These are phyloP conservation scores for Rhagoletis pomonella DNA, from an alignment of 1,140 invertebrate genomes.

Conservation along the genomic window DNA sequence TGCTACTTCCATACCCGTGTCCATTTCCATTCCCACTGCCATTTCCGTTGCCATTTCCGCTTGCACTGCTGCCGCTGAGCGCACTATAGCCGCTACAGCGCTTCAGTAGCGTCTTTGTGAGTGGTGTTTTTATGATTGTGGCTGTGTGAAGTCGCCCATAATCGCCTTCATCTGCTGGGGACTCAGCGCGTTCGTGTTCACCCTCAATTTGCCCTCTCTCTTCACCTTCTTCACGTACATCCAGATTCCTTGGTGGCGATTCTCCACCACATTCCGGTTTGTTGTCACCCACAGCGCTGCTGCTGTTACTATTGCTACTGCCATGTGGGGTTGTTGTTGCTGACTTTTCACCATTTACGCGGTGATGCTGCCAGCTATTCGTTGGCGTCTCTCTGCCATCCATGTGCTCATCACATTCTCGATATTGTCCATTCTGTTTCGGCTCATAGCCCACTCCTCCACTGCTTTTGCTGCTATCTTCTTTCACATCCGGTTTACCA, in stretches of 20 bases:
- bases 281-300: constrained; percentile 4
- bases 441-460: neutral
- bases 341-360: constrained; percentile 51
- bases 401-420: neutral
- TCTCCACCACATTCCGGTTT: constrained; percentile 17
- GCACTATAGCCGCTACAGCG: constrained; percentile 64
- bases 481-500: constrained; percentile 14
- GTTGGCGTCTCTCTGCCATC: constrained; percentile 51
- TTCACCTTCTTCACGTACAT: constrained; percentile 48
- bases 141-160: constrained; percentile 30
- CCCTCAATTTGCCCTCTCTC: constrained; percentile 7
- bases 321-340: neutral
- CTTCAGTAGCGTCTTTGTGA: constrained; percentile 70
- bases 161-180: constrained; percentile 45
- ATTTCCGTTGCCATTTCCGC: constrained; percentile 70
- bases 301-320: constrained; percentile 53
- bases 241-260: neutral
- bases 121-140: constrained; percentile 70
- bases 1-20: neutral
- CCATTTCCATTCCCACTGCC: constrained; percentile 62
- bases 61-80: constrained; percentile 53
- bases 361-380: constrained; percentile 49
- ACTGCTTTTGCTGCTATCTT: constrained; percentile 39
- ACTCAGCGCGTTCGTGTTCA: neutral
- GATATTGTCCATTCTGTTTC: constrained; percentile 59